Evolutionary conservation across 2,797 vertebrate genomes (phyloP), one percentile per base, ranked within the genome.

Genomic region (Euthynnus affinis): DNA sequence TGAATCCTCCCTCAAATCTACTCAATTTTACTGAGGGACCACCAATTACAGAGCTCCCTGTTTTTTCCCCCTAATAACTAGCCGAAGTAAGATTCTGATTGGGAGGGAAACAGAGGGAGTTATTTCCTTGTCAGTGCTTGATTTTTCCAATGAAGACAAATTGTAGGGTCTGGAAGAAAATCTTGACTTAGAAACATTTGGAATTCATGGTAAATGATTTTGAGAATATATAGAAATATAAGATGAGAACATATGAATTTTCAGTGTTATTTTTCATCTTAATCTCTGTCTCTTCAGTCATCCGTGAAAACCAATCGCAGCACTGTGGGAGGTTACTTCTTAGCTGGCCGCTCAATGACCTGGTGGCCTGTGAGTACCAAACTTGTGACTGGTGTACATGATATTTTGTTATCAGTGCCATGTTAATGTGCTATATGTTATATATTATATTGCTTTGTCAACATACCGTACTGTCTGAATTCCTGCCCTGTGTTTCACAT

Each of bases 341-440:
- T 99, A 62, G 98, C 98, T 0, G 97, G 97, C 34, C 94, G 95
- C 84, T 96, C 97, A 55, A 99, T 99, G 97, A 96, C 94, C 20
- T 99, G 98, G 98, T 97, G 95, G 96, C 97, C 97, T 53, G 98
- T 99, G 81, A 99, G 97, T 97, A 80, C 5, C 10, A 59, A 48
- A 29, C 13, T 1, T 72, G 40, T 61, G 60, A 42, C 6, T 37
- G 32, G 1, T 14, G 44, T 46, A 23, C 5, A 57, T 22, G 7
- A 25, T 20, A 48, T 52, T 56, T 62, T 72, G 14, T 65, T 60
- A 3, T 61, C 17, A 14, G 3, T 18, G 34, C 14, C 1, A 37
- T 63, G 17, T n/a, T 29, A n/a, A 71, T 58, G 13, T 57, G 18
- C 27, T 51, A 13, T 40, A 22, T 17, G 1, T 40, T 44, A 25